Evolutionary conservation across 2,888 invertebrate species (phyloP), one percentile per base, ranked within the genome.

Genomic region (Apodemia mormo): DNA sequence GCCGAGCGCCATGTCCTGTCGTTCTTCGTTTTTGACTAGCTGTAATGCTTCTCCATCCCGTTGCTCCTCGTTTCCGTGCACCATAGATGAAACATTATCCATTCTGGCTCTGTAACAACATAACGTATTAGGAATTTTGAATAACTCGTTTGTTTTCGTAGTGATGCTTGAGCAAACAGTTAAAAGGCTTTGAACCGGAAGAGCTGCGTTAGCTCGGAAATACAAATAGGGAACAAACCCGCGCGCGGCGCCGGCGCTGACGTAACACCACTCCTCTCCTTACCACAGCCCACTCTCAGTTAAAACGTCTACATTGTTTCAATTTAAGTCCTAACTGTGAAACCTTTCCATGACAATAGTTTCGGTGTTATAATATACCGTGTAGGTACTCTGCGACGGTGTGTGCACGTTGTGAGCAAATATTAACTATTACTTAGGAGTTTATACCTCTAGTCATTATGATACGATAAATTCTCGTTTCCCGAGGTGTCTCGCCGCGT

Each of bases 1-100:
- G 29, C 61, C 61, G 33, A 64, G 30, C 1, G 69, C 69, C 65
- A 70, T 73, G 9, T 83, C 84, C 37, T 72, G 49, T 5, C 86
- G 81, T 37, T 86, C 85, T 76, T 92, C 92, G 71, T 78, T 87
- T 78, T 92, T 92, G 45, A 92, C 89, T 12, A 92, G 85, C 78
- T 92, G 91, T 73, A 92, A 77, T n/a, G 92, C 92, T 71, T 89
- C 89, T 54, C 79, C 82, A 49, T 83, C 83, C 9, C 81, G 80
- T 56, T 79, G 84, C 70, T 82, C 83, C 43, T 81, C 82, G 58
- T 74, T 75, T n/a, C 71, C 76, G 37, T 79, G 82, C 3, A 73
- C 74, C 79, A 84, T 82, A 67, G 81, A 78, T n/a, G 79, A 73
- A 29, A 79, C 83, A 76, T 82, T 83, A 75, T 89, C 89, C 88